Evolutionary conservation across 2,888 invertebrate genomes (phyloP).

Genomic region (Pachycephus smyrnensis): DNA sequence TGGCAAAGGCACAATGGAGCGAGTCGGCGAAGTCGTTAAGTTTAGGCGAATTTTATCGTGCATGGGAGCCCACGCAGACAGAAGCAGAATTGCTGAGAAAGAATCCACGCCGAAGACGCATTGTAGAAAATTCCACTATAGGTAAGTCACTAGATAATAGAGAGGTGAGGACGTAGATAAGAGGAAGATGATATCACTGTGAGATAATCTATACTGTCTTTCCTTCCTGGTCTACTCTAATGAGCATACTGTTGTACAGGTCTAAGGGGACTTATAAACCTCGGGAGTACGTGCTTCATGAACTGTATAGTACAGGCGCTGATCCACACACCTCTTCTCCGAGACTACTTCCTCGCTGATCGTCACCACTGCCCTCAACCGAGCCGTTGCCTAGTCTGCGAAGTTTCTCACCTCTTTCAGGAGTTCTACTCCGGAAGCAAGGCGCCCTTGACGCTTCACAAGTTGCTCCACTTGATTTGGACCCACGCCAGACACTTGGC

Average conservation of each 20-base stretch:
- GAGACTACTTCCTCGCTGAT: slow-evolving; percentile 96
- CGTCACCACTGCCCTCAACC: slow-evolving; percentile 87
- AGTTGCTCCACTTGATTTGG: slow-evolving; percentile 94
- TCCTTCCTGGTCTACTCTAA: slow-evolving; percentile 12
- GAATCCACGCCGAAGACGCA: slow-evolving; percentile 82
- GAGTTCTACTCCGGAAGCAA: slow-evolving; percentile 94
- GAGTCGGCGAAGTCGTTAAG: slow-evolving; percentile 63
- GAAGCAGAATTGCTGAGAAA: slow-evolving; percentile 82
- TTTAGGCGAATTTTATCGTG: slow-evolving; percentile 63
- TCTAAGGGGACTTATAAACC: slow-evolving; percentile 91
- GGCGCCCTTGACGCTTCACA: slow-evolving; percentile 88
- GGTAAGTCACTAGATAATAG: slow-evolving; percentile 64
- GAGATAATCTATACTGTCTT: not conserved
- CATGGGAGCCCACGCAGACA: slow-evolving; percentile 84
- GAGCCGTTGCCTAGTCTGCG: slow-evolving; percentile 92
- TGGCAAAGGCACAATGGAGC: slow-evolving; percentile 64
- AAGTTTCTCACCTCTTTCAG: slow-evolving; percentile 95
- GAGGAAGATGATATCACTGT: slow-evolving; percentile 3
- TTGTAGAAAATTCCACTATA: slow-evolving; percentile 85
- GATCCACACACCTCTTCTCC: slow-evolving; percentile 92
- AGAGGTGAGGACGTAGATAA: not conserved
- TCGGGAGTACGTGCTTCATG: slow-evolving; percentile 99
- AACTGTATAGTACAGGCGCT: slow-evolving; percentile 95
- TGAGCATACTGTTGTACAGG: slow-evolving; percentile 67
- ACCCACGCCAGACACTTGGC: slow-evolving; percentile 95